Evolutionary conservation across 2,797 vertebrate species (phyloP).

Genomic region (Avahi laniger): DNA sequence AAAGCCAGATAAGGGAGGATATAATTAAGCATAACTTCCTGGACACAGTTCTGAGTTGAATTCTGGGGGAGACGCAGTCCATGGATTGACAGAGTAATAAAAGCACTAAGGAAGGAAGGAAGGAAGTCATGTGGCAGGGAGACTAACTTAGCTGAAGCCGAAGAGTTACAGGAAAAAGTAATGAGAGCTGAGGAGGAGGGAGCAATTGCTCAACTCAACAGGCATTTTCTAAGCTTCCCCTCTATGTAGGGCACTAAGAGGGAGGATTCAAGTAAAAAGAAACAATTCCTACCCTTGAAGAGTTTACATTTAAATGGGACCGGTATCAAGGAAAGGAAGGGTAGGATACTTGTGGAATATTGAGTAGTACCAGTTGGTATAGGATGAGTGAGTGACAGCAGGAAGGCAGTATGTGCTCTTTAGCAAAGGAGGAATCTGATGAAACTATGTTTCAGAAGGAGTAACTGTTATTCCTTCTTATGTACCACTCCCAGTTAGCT

Average conservation of each 20-base stretch:
- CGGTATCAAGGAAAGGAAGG: not conserved
- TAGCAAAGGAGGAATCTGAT: not conserved
- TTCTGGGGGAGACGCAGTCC: not conserved
- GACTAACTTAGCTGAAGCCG: slow-evolving; percentile 53
- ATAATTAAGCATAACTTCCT: slow-evolving; percentile 40
- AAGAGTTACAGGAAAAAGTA: slow-evolving; percentile 58
- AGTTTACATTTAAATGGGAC: not conserved
- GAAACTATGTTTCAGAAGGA: not conserved
- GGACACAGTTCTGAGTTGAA: not conserved
- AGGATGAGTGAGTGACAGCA: not conserved
- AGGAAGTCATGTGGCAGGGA: slow-evolving; percentile 68
- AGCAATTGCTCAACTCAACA: slow-evolving; percentile 23
- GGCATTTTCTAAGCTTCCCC: not conserved
- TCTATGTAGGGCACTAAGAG: not conserved
- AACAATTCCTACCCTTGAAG: not conserved
- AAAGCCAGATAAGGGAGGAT: slow-evolving; percentile 16
- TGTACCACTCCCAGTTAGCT: not conserved
- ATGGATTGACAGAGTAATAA: slow-evolving; percentile 58
- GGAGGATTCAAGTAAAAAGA: not conserved
- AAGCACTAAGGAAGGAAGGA: slow-evolving; percentile 68
- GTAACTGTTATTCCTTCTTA: too few relatives aligned
- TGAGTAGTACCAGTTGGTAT: not conserved
- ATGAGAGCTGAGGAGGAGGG: slow-evolving; percentile 24
- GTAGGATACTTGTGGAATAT: not conserved
- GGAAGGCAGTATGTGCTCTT: not conserved